These are phyloP conservation scores for Percina caprodes DNA, from an alignment of 2,113 vertebrate species.

Conservation along the genomic window DNA sequence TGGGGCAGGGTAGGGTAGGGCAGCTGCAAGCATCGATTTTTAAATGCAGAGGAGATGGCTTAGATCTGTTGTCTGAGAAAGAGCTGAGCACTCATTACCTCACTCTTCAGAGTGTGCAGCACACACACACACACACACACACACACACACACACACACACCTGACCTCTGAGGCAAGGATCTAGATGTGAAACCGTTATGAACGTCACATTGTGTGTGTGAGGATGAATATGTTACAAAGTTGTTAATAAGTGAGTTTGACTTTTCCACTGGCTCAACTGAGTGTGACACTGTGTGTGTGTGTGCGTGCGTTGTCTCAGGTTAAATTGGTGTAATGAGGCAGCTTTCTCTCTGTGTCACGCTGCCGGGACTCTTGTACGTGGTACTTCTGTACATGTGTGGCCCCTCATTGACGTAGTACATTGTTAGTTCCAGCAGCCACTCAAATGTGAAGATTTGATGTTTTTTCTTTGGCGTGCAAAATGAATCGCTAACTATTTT, in stretches of 20 bases:
- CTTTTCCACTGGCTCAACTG: conserved; percentile 43
- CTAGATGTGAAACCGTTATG: conserved; percentile 13
- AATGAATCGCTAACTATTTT: neutral
- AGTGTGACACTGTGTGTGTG: conserved; percentile 28
- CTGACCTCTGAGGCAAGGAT: conserved; percentile 17
- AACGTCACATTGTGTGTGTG: conserved; percentile 41
- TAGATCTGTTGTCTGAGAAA: conserved; percentile 72
- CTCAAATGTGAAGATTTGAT: neutral
- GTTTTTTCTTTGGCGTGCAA: neutral
- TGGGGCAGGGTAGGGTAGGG: conserved; percentile 26
- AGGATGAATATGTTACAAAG: conserved; percentile 51
- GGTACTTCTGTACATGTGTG: neutral
- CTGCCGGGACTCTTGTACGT: conserved; percentile 5
- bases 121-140: conserved; percentile 13
- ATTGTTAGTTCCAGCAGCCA: neutral
- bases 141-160: conserved; percentile 22
- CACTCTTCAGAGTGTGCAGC: conserved; percentile 55
- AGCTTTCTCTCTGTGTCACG: conserved; percentile 23
- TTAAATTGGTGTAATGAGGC: conserved; percentile 65
- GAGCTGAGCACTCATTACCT: conserved; percentile 77
- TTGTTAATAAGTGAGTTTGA: conserved; percentile 62
- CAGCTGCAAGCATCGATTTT: conserved; percentile 82
- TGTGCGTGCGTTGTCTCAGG: conserved; percentile 4
- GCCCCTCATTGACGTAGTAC: neutral
- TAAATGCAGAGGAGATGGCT: conserved; percentile 83